Conservation (phyloP, 2,888 invertebrate species). For the Fragum whitleyi region DNA sequence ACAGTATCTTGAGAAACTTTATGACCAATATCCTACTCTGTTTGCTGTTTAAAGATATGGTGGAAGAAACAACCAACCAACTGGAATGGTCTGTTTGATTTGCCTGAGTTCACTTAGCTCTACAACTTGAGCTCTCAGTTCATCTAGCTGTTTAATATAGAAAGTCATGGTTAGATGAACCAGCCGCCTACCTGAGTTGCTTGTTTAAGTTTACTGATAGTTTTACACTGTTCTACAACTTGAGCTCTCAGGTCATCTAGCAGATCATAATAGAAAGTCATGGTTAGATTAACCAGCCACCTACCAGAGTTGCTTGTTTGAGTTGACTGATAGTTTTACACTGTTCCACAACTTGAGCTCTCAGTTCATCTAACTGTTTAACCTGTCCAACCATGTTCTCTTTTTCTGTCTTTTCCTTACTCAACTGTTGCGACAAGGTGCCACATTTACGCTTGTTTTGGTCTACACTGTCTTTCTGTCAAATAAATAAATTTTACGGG, state of each 20-base stretch:
- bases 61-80: no score
- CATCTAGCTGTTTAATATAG: no score
- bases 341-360: constrained; percentile 73
- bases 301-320: constrained; percentile 35
- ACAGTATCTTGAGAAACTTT: no score
- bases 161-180: no score
- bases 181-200: constrained; percentile 18
- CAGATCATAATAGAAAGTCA: no score
- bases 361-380: constrained; percentile 68
- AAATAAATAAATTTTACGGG: neutral
- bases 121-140: constrained; percentile 66
- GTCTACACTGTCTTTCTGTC: constrained; percentile 75
- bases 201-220: constrained; percentile 32
- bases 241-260: constrained; percentile 58
- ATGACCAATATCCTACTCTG: no score
- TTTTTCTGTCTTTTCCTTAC: constrained; percentile 71
- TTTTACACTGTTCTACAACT: constrained; percentile 74
- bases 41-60: no score
- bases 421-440: constrained; percentile 72
- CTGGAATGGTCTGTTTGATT: constrained; percentile 34
- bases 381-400: constrained; percentile 67
- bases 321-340: constrained; percentile 58
- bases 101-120: constrained; percentile 70
- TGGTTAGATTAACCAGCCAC: no score
- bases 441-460: constrained; percentile 70